Conservation (phyloP, 2,888 invertebrate species). For the Lathronympha strigana region DNA sequence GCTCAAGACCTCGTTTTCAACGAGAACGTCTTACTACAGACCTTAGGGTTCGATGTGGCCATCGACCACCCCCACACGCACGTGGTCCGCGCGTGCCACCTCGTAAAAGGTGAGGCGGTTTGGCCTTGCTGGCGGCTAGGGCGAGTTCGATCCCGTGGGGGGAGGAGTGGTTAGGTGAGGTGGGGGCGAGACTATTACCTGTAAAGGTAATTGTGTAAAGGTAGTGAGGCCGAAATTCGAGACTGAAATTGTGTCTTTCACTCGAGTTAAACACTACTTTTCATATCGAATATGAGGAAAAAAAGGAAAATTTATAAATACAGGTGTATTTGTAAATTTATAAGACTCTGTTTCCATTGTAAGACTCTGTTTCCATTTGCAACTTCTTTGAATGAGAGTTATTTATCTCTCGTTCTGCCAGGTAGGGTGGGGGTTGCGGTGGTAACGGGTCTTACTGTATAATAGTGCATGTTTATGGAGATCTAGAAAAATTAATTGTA, state of each 20-base stretch:
- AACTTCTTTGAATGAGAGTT: not conserved
- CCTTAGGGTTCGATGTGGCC: constrained; percentile 98
- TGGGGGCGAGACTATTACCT: not conserved
- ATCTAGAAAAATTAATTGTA: too few species aligned
- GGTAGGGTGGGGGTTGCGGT: constrained; percentile 1
- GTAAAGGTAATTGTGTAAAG: too few species aligned
- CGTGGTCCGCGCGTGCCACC: constrained; percentile 97
- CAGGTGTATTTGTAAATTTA: too few species aligned
- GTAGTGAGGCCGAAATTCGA: too few species aligned
- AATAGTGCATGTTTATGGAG: too few species aligned
- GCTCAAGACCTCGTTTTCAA: constrained; percentile 97
- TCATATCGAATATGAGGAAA: too few species aligned
- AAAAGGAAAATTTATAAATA: too few species aligned
- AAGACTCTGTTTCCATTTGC: not conserved
- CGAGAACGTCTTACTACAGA: constrained; percentile 98
- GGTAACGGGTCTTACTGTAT: not conserved
- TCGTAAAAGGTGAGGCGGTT: constrained; percentile 92
- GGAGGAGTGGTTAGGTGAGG: not conserved
- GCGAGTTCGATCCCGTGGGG: not conserved
- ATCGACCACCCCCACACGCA: constrained; percentile 99
- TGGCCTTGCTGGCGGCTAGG: constrained; percentile 41
- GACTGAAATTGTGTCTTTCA: too few species aligned
- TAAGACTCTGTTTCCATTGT: not conserved
- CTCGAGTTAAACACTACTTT: too few species aligned
- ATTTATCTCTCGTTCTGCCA: not conserved